Conservation (phyloP, 2,888 invertebrate species). For the Mesorhabditis sp. region DNA sequence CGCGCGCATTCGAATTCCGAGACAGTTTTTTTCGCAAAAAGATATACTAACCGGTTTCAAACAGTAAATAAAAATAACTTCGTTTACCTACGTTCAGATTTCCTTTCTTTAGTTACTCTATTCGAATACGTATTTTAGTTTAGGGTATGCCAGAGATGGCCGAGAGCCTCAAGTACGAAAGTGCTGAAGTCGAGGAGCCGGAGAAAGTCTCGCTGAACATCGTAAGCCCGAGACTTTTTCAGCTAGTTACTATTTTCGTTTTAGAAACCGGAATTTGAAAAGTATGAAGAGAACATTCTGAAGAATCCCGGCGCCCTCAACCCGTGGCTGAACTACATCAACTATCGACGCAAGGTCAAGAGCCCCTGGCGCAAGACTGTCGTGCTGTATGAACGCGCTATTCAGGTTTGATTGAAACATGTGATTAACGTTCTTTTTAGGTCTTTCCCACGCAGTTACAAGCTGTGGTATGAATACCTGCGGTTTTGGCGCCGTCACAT, state of each 20-base stretch:
- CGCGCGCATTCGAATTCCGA: too few relatives aligned
- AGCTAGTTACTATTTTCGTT: background rate
- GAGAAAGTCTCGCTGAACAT: background rate
- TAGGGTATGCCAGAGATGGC: too few relatives aligned
- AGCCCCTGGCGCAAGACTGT: conserved; percentile 64
- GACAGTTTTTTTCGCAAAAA: too few relatives aligned
- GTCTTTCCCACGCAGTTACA: conserved; percentile 92
- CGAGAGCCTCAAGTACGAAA: too few relatives aligned
- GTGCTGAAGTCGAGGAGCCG: too few relatives aligned
- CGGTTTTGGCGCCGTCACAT: conserved; percentile 74
- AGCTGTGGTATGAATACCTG: conserved; percentile 94
- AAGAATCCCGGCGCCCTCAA: conserved; percentile 95
- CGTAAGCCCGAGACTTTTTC: background rate
- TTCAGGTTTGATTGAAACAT: conserved; percentile 25
- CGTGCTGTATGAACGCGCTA: conserved; percentile 34
- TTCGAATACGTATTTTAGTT: too few relatives aligned
- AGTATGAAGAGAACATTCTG: conserved; percentile 93
- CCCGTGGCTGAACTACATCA: conserved; percentile 95
- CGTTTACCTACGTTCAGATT: too few relatives aligned
- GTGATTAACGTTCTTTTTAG: conserved; percentile 18
- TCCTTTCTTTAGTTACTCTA: too few relatives aligned
- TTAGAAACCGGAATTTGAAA: background rate
- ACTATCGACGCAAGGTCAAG: conserved; percentile 77
- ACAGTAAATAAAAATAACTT: too few relatives aligned
- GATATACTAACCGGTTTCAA: too few relatives aligned